Base-by-base conservation (phyloP, 2,113 vertebrate genomes). In the Sapajus apella region DNA sequence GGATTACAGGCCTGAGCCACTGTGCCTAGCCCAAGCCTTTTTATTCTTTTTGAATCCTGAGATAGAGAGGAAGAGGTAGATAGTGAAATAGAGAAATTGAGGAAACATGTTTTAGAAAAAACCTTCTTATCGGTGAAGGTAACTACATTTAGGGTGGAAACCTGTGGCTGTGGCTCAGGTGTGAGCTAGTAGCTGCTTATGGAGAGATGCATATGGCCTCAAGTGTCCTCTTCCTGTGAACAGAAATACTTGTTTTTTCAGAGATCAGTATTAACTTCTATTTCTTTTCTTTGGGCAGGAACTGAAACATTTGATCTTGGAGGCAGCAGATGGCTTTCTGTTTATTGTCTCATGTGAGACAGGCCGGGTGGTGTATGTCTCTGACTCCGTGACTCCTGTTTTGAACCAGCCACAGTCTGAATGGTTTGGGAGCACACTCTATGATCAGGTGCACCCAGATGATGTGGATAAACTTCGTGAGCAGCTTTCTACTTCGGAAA, bases 261-360 rank as follows among this genome's bases (percentile, higher is more conserved):
- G 58, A 93, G 56, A 93, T 95, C 61, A 90, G 6, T 87, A 43
- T 95, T 98, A 84, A 97, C 45, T 95, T 87, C 45, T 86, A 47
- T 87, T 96, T 95, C 8, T 94, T 55, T 35, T 87, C 18, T 52
- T 96, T 96, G 84, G 13, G 5, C 92, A 99, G 99, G 99, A 99
- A 7, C 98, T 99, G 91, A 99, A 99, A 93, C 99, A 99, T 98
- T 98, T 99, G 95, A 99, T 99, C 94, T 97, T 99, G 79, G 99
- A 99, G 96, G 99, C 99, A 0, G 99, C 99, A 0, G 99, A 99
- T 0, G 99, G 99, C 35, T 99, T 99, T 97, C 98, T 99, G 55
- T 99, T 99, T 66, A 99, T 99, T 47, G 99, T 99, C 92, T 99
- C 99, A 0, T 99, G 99, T 52, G 99, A 99, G 98, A 99, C 99